These are phyloP conservation scores for Siderastrea radians DNA, from an alignment of 92 coral and sea anemone genomes.

Conservation along the genomic window DNA sequence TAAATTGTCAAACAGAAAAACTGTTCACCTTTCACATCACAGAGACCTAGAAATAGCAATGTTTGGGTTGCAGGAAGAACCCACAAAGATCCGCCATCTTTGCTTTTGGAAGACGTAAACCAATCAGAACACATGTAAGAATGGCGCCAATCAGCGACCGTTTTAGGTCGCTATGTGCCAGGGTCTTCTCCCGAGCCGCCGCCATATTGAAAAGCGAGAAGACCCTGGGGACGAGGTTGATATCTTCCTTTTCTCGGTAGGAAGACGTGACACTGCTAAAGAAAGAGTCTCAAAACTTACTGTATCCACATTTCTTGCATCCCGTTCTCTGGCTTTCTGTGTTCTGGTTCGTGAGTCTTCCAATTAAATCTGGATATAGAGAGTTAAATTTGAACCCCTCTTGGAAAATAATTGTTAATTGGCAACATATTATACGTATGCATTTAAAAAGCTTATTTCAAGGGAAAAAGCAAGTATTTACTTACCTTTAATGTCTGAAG, in stretches of 20 bases:
- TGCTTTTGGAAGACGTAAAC: too few species aligned
- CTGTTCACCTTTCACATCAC: too few species aligned
- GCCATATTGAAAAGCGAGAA: too few species aligned
- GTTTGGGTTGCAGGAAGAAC: too few species aligned
- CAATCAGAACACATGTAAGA: too few species aligned
- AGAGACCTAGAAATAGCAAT: too few species aligned
- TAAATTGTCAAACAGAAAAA: too few species aligned
- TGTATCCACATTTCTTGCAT: conserved; percentile 97
- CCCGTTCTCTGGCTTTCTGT: conserved; percentile 89
- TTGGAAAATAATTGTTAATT: not conserved
- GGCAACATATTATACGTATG: not conserved
- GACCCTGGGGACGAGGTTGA: too few species aligned
- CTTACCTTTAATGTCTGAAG: conserved; percentile 36
- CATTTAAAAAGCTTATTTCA: not conserved
- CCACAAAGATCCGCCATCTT: too few species aligned
- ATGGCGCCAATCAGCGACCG: too few species aligned
- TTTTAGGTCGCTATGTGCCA: too few species aligned
- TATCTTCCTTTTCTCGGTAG: not conserved
- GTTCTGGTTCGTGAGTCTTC: conserved; percentile 91
- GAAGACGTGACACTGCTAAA: not conserved
- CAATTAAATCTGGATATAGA: conserved; percentile 81
- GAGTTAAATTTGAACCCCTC: not conserved
- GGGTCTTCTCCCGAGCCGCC: too few species aligned
- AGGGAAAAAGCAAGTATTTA: not conserved
- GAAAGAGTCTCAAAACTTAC: conserved; percentile 59